Percentiles rank a stretch among this genome's conserved stretches.
Evolutionary conservation across 2,888 invertebrate genomes (phyloP).

Genomic region (Cosmorhoe ocellata): DNA sequence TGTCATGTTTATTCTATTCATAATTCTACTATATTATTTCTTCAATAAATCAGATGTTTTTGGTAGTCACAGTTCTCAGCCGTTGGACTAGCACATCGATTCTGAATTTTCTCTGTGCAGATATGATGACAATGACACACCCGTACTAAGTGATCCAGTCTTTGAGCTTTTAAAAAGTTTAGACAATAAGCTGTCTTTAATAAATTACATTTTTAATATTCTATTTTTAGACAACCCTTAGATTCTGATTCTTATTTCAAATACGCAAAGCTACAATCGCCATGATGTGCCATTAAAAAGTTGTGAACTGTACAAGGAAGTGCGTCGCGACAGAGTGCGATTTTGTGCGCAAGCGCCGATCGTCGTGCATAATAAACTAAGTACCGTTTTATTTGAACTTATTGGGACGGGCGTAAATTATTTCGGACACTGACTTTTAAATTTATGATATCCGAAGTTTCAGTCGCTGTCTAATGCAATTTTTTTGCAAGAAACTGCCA

Average conservation of each 20-base stretch:
- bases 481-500: no score
- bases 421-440: slow-evolving; percentile 19
- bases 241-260: neutral
- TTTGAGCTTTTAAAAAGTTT: no score
- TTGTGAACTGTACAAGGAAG: slow-evolving; percentile 44
- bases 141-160: no score
- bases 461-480: no score
- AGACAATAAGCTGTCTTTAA: no score
- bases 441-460: neutral
- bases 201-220: no score
- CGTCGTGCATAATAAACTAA: slow-evolving; percentile 58
- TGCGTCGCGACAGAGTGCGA: slow-evolving; percentile 51
- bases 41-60: slow-evolving; percentile 22
- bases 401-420: slow-evolving; percentile 41
- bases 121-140: no score
- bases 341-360: slow-evolving; percentile 45
- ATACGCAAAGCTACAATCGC: neutral
- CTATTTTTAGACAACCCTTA: no score
- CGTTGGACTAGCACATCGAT: slow-evolving; percentile 3
- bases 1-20: neutral
- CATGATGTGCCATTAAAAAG: slow-evolving; percentile 1
- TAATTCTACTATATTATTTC: slow-evolving; percentile 14
- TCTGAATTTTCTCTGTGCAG: no score
- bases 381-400: slow-evolving; percentile 57
- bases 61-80: slow-evolving; percentile 18